Evolutionary conservation across 2,113 vertebrate genomes (phyloP).

Genomic region (human (Homo sapiens)): GRCh38 chrX:26020001-26020500

Average conservation of each 20-base stretch:
- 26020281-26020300: neutral
- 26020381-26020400: neutral
- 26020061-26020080: neutral
- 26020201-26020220: neutral
- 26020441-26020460: neutral
- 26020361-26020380: neutral
- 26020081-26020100: constrained; percentile 31
- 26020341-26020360: neutral
- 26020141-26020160: neutral
- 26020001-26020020: neutral
- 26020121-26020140: neutral
- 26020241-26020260: neutral
- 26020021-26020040: neutral
- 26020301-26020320: neutral
- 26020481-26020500: constrained; percentile 2
- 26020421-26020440: neutral
- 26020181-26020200: neutral
- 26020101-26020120: neutral
- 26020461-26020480: neutral
- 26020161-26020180: neutral
- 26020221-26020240: neutral
- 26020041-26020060: neutral
- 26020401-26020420: neutral
- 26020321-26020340: neutral
- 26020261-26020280: neutral